Base-by-base conservation (phyloP, 2,888 invertebrate species). In the Acanthosepion pharaonis region DNA sequence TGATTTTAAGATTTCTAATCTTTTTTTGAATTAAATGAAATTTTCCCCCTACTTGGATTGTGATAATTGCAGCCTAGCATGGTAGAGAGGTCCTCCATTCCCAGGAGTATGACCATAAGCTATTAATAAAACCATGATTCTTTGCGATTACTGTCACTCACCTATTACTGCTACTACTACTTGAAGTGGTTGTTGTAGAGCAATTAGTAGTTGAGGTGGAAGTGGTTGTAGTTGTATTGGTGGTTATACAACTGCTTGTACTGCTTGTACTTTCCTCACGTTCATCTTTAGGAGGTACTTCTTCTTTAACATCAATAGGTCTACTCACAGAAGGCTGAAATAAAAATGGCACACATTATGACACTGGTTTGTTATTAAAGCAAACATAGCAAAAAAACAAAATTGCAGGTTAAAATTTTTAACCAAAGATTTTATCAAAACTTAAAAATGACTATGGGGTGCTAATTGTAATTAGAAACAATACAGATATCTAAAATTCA, bases 281-380 rank as follows among this genome's bases (percentile, higher is more conserved):
- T 93, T 93, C 93, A n/a, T 93, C 93, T 49, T 93, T 93, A 20
- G 49, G n/a, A 53, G 93, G 49, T 49, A 53, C 53, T 53, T 93
- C 93, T 28, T 93, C 93, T 93, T 93, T 93, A 48, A 93, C 93
- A 93, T 93, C 93, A n/a, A 93, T 23, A n/a, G 93, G 93, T n/a
- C 94, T 20, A 15, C 59, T 59, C 23, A 94, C 78, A 94, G 59
- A 94, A 23, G 78, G 94, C 94, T 64, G n/a, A n/a, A 55, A 48
- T 1, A 33, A 59, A 59, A 42, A n/a, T 6, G 20, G 5, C 15
- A 48, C 28, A 1, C 28, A 33, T 59, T 92, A 92, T 4, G 23
- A 23, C 59, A 59, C 20, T 2, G 20, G 55, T 55, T 55, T 15
- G 55, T 23, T 91, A 6, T 91, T 91, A 18, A 91, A n/a, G 33